Evolutionary conservation across 2,888 invertebrate species (phyloP).

Genomic region (Aspidapion aeneum): DNA sequence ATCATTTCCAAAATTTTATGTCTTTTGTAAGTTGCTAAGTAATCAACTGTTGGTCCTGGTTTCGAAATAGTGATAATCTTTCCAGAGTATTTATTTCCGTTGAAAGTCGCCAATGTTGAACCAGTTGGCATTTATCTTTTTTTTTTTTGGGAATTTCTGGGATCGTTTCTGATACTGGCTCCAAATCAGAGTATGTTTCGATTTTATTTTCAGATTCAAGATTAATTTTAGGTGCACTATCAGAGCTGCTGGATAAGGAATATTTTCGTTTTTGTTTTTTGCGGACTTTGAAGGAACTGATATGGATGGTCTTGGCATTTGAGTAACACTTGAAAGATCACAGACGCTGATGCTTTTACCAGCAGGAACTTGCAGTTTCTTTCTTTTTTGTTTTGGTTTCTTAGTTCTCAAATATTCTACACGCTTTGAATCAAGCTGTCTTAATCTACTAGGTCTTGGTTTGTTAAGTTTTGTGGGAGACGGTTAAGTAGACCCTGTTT

Average conservation of each 20-base stretch:
- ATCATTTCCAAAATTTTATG: slow-evolving; percentile 13
- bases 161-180: background rate
- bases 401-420: background rate
- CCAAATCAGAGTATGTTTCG: slow-evolving; percentile 1
- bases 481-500: slow-evolving; percentile 10
- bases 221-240: background rate
- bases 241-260: background rate
- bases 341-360: background rate
- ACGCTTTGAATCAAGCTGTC: slow-evolving; percentile 14
- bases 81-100: slow-evolving; percentile 3
- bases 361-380: slow-evolving; percentile 7
- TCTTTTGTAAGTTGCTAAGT: slow-evolving; percentile 4
- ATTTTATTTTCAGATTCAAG: background rate
- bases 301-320: background rate
- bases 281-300: background rate
- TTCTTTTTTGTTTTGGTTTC: slow-evolving; percentile 10
- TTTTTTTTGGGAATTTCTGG: background rate
- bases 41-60: slow-evolving; percentile 8
- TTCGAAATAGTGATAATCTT: slow-evolving; percentile 2
- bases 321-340: background rate
- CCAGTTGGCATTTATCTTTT: background rate
- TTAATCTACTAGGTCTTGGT: background rate
- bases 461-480: background rate
- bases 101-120: background rate
- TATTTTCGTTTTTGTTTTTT: background rate